Base-by-base conservation (phyloP, 2,797 vertebrate genomes). In the Micrastur ruficollis region DNA sequence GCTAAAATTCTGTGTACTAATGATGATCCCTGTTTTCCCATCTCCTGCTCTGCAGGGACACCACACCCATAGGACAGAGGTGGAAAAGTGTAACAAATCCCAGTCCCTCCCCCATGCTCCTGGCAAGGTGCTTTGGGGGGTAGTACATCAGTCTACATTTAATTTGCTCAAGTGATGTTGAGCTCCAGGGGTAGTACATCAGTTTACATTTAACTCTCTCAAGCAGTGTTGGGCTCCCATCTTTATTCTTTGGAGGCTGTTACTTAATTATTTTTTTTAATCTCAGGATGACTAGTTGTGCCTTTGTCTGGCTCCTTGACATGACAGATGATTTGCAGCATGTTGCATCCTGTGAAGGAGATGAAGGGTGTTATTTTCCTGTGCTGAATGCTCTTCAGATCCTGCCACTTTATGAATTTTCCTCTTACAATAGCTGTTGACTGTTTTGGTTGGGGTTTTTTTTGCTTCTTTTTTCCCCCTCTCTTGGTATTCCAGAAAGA, bases 401-500 rank as follows among this genome's bases (percentile, higher is more conserved):
- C 83, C 47, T 84, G 70, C 27, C 52, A 67, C 66, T 86, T 80
- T 13, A 56, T 90, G 49, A 87, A 63, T 91, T 95, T 92, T 88
- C 66, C 20, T 91, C 68, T 88, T 65, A 53, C 38, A 75, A 44
- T 81, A 93, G 63, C 67, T 88, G 65, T 74, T 71, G 58, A 85
- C 26, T 56, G 47, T 2, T 11, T 38, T 72, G n/a, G n/a, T n/a
- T n/a, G n/a, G 1, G 17, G 2, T 2, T n/a, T 62, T 23, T 16
- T 46, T 19, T 40, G 72, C 38, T 81, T 44, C 42, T 63, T 36
- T 65, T 44, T 56, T 56, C 2, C 6, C 12, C 4, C 7, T 53
- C 6, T 66, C 47, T 78, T 94, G 79, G 15, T 82, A 65, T 89
- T 97, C 67, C 97, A 99, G 99, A 99, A 99, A 90, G 98, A 99